Conservation (phyloP, 1,140 invertebrate genomes). For the Pseudobourletiella spinata region DNA sequence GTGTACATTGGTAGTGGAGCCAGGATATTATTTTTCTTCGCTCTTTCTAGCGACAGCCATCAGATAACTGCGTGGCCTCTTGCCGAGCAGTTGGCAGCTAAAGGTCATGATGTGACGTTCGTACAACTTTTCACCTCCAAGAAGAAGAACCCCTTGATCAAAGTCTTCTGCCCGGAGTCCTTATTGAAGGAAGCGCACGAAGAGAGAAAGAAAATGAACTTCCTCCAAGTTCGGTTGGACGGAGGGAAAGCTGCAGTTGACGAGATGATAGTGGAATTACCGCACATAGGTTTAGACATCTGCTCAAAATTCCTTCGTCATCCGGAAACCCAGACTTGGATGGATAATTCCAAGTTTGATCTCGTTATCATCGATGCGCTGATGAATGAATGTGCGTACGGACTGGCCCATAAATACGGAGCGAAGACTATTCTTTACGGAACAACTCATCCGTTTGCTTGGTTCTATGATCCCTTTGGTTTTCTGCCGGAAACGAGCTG, state of each 20-base stretch:
- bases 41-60: constrained; percentile 19
- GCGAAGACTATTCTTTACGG: constrained; percentile 23
- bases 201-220: background rate
- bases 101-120: constrained; percentile 27
- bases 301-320: constrained; percentile 4
- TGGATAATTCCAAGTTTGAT: constrained; percentile 24
- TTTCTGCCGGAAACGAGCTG: constrained; percentile 10
- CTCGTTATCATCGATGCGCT: constrained; percentile 32
- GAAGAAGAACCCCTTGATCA: background rate
- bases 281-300: background rate
- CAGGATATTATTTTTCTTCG: constrained; percentile 26
- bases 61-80: constrained; percentile 15
- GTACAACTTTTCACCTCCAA: constrained; percentile 11
- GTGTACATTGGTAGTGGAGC: background rate
- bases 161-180: constrained; percentile 7
- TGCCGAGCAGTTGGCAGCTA: constrained; percentile 10
- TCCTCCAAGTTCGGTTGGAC: background rate
- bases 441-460: constrained; percentile 2
- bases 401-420: constrained; percentile 17
- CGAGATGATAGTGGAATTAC: background rate
- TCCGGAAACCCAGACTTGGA: constrained; percentile 3
- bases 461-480: constrained; percentile 17
- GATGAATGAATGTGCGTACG: constrained; percentile 31
- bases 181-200: background rate
- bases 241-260: background rate